Conservation (phyloP, 2,888 invertebrate genomes). For the Biston betularia region DNA sequence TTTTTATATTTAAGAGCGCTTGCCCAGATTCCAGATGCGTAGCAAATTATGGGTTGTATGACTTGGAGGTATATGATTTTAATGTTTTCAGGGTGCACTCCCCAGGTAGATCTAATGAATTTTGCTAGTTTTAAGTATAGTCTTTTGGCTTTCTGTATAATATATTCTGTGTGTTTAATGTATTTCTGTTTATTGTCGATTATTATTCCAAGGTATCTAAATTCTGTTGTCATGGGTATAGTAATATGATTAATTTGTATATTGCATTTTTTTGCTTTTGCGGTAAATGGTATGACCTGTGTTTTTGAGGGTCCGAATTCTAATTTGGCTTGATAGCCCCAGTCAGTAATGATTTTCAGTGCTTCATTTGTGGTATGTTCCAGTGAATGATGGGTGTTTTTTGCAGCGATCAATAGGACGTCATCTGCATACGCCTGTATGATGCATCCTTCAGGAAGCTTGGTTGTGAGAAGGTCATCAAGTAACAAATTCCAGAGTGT, state of each 20-base stretch:
- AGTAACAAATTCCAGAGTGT: not conserved
- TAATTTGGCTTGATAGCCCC: not conserved
- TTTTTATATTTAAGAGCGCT: not conserved
- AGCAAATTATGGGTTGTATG: not conserved
- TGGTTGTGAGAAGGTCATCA: not conserved
- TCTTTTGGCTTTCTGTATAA: not conserved
- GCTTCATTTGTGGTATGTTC: not conserved
- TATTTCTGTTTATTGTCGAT: not conserved
- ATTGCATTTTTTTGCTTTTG: not conserved
- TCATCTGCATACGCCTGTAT: not conserved
- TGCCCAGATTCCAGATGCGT: not conserved
- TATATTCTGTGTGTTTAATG: not conserved
- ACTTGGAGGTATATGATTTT: not conserved
- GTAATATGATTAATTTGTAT: not conserved
- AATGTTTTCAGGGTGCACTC: not conserved
- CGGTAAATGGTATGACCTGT: not conserved
- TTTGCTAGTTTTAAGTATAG: not conserved
- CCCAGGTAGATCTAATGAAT: not conserved
- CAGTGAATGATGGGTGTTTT: not conserved
- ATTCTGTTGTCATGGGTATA: not conserved
- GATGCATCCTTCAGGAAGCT: not conserved
- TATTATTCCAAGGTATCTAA: not conserved
- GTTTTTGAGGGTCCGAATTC: not conserved
- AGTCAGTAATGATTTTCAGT: not conserved
- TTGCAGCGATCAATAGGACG: not conserved